Conservation (phyloP, 2,113 vertebrate genomes). For the Macrotis lagotis region DNA sequence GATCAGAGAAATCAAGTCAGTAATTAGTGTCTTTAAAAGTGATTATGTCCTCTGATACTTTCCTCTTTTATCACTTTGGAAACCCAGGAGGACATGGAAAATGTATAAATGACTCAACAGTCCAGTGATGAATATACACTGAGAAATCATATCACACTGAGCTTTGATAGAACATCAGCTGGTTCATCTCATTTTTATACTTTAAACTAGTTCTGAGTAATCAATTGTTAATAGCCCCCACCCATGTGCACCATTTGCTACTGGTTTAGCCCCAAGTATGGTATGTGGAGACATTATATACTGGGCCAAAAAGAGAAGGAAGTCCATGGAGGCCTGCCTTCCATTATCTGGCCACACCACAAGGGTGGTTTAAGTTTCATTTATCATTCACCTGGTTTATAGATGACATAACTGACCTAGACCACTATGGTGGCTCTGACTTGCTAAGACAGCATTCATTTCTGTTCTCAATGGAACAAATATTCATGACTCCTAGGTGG, state of each 20-base stretch:
- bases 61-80: not conserved
- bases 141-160: not conserved
- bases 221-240: not conserved
- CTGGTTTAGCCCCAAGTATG: not conserved
- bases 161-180: not conserved
- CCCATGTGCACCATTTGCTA: not conserved
- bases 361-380: not conserved
- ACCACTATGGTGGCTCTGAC: not conserved
- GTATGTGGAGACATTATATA: not conserved
- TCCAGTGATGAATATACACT: not conserved
- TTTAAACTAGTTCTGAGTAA: not conserved
- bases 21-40: not conserved
- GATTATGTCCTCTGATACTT: not conserved
- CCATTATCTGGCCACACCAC: not conserved
- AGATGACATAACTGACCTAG: not conserved
- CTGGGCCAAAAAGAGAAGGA: not conserved
- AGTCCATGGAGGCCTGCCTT: not conserved
- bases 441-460: not conserved
- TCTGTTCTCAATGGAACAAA: not conserved
- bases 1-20: not conserved
- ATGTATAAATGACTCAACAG: not conserved
- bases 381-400: not conserved
- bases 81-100: not conserved
- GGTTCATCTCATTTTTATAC: not conserved
- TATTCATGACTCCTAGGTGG: not conserved